Percentiles rank a stretch among this genome's conserved stretches.
Conservation (phyloP, 2,113 vertebrate species). For the Boleophthalmus pectinirostris region DNA sequence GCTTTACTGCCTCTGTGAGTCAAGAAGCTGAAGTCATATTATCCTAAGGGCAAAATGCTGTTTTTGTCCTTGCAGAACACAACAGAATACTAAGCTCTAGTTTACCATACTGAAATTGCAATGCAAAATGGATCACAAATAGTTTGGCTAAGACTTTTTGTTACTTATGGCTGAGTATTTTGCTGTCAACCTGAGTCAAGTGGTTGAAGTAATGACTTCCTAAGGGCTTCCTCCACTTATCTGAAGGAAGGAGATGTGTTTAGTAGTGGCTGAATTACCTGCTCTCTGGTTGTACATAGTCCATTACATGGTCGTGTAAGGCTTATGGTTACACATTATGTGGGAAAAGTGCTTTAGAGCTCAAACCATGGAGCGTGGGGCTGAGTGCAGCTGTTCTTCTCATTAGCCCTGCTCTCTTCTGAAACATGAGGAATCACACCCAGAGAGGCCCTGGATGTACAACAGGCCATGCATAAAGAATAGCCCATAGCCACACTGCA, state of each 20-base stretch:
- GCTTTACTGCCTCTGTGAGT: background rate
- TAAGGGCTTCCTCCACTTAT: background rate
- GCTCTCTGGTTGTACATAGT: background rate
- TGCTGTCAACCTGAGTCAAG: background rate
- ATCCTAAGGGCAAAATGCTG: background rate
- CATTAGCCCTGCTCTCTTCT: slow-evolving; percentile 6
- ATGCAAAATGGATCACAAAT: background rate
- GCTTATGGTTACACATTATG: slow-evolving; percentile 11
- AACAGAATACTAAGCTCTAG: background rate
- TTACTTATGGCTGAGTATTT: background rate
- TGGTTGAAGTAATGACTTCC: slow-evolving; percentile 9
- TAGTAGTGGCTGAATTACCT: slow-evolving; percentile 9
- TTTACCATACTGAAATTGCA: no score
- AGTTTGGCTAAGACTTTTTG: background rate
- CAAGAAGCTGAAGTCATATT: background rate
- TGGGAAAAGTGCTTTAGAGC: slow-evolving; percentile 7
- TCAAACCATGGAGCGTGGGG: slow-evolving; percentile 3
- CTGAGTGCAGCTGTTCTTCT: slow-evolving; percentile 22
- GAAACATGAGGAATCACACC: slow-evolving; percentile 13
- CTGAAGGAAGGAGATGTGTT: background rate
- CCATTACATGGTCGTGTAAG: slow-evolving; percentile 3
- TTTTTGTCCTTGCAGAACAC: background rate
- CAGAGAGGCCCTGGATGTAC: background rate
- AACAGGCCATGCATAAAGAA: background rate
- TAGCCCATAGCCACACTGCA: background rate